phyloP scores from a whole-genome alignment of 2,113 vertebrate genomes.

The Poecile atricapillus region DNA sequence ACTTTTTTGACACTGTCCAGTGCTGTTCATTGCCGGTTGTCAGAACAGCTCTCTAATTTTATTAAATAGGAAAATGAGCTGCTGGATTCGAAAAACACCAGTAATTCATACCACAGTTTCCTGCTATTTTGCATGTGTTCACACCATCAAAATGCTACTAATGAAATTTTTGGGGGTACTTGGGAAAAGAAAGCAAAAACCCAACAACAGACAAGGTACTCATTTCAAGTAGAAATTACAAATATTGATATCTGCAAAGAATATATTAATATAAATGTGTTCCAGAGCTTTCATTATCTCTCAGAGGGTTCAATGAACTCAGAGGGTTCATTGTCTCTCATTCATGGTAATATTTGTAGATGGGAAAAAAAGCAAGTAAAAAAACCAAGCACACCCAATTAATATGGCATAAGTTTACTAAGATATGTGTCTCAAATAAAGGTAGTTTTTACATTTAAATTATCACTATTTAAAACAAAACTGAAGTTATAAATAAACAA shows the following conservation, averaged over 20 bases:
- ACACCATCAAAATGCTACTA: background rate
- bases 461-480: background rate
- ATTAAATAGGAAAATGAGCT: background rate
- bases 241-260: background rate
- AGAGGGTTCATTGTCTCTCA: background rate
- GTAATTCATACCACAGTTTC: background rate
- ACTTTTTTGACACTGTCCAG: background rate
- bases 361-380: background rate
- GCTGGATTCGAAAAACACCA: background rate
- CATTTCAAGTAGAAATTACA: background rate
- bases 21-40: background rate
- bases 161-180: background rate
- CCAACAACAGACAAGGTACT: fast-evolving
- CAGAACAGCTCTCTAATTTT: background rate
- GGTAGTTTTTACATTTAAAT: background rate
- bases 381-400: fast-evolving
- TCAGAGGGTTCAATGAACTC: too few relatives aligned
- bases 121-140: background rate
- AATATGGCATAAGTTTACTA: background rate
- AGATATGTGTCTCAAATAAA: background rate
- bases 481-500: background rate
- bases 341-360: background rate
- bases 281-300: background rate
- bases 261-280: background rate
- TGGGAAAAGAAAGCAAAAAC: background rate